These are phyloP conservation scores for Aleiodes testaceus DNA, from an alignment of 2,888 invertebrate genomes.

Conservation along the genomic window DNA sequence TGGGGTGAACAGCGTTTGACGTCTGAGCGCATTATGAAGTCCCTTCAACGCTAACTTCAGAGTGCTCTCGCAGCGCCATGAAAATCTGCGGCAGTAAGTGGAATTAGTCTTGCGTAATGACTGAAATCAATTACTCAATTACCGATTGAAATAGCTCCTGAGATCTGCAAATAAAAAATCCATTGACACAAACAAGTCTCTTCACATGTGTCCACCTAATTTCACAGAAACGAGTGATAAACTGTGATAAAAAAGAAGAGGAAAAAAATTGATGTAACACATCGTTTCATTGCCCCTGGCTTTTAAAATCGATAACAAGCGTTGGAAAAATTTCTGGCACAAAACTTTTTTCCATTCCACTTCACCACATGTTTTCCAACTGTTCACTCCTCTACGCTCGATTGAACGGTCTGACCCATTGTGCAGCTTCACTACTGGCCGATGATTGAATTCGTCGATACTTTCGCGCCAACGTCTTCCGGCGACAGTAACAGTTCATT, in stretches of 20 bases:
- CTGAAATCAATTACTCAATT: no score
- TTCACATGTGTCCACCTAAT: not conserved
- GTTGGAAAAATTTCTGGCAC: conserved; percentile 47
- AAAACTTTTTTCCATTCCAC: conserved; percentile 37
- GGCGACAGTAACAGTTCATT: conserved; percentile 36
- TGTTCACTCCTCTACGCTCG: conserved; percentile 39
- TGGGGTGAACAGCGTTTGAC: no score
- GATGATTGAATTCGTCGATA: conserved; percentile 55
- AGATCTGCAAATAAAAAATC: no score
- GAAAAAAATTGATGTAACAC: not conserved
- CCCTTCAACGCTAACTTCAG: no score
- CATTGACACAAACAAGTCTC: no score
- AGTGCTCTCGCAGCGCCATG: no score
- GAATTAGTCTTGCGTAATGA: no score
- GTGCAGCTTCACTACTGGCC: conserved; percentile 72
- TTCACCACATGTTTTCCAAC: conserved; percentile 18
- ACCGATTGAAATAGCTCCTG: no score
- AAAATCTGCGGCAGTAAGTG: no score
- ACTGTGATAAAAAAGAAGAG: not conserved
- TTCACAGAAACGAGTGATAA: conserved; percentile 22
- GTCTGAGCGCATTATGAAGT: no score
- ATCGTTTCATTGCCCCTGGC: conserved; percentile 36
- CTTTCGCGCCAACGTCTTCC: conserved; percentile 43
- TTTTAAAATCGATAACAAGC: conserved; percentile 49
- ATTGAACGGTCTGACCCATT: conserved; percentile 60